phyloP scores from a whole-genome alignment of 2,888 invertebrate species.

The Phlogophora meticulosa region DNA sequence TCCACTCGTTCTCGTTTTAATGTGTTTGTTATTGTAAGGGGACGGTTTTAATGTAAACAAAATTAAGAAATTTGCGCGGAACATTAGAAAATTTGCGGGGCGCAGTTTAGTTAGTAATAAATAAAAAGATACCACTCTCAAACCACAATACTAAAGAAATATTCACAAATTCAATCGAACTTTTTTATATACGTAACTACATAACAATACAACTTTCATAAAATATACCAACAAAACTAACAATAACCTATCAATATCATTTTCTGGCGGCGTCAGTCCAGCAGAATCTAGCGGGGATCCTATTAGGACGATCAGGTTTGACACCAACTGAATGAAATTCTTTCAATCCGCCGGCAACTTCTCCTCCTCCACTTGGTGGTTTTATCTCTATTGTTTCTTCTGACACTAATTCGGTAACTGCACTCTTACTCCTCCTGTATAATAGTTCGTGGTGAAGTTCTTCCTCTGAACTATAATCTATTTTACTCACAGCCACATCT shows the following conservation, averaged over 20 bases:
- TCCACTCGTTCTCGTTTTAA: too few species aligned
- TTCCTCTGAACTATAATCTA: constrained; percentile 75
- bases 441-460: constrained; percentile 71
- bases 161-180: constrained; percentile 43
- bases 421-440: constrained; percentile 66
- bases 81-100: too few species aligned
- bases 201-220: constrained; percentile 43
- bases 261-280: constrained; percentile 82
- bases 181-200: constrained; percentile 57
- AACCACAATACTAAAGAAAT: constrained; percentile 20
- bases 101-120: background rate
- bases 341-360: constrained; percentile 62
- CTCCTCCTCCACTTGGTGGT: constrained; percentile 71
- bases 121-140: constrained; percentile 26
- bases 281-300: constrained; percentile 83
- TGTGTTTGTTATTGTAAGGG: too few species aligned
- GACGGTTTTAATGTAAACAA: too few species aligned
- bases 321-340: constrained; percentile 63
- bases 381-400: constrained; percentile 55
- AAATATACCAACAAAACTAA: constrained; percentile 38
- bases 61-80: too few species aligned
- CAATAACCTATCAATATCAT: constrained; percentile 48
- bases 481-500: constrained; percentile 74
- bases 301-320: constrained; percentile 75
- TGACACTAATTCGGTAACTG: constrained; percentile 54